Evolutionary conservation across 1,140 invertebrate species (phyloP), one percentile per base, ranked within the genome.

Genomic region (Trichonephila clavipes): DNA sequence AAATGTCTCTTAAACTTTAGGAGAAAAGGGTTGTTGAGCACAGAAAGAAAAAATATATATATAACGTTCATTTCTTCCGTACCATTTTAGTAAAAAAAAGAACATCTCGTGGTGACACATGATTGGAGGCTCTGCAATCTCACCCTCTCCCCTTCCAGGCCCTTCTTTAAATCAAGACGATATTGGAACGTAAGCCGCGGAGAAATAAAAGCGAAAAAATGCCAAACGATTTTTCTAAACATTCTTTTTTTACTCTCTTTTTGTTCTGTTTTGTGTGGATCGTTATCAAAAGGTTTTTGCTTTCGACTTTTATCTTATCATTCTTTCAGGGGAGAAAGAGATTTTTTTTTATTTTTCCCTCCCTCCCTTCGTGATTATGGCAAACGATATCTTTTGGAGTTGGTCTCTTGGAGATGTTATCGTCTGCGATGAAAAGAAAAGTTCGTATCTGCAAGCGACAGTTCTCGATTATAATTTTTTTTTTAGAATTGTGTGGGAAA

Each of bases 221-320:
- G 69, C 69, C 69, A 77, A 77, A 77, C 69, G 69, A 77, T 77
- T 77, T 77, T 72, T 77, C 28, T 77, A 77, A 77, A 34, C 28
- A 34, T 34, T 72, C 16, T 72, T 77, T 77, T n/a, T 77, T 18
- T 62, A 6, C 2, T 62, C 19, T 62, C 19, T 5, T 5, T 62
- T 62, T 24, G 69, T 34, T 77, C 69, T 77, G 69, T 77, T 77
- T 77, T 77, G 69, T 77, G 69, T 77, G 69, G 69, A 77, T 77
- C 69, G 69, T 77, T 77, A 77, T 77, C 69, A 77, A 77, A 77
- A 77, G 69, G 69, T 40, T 77, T 77, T 77, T 77, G 69, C 69
- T 77, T 77, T 77, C 69, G 69, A 77, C 69, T 77, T 77, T 77
- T 77, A 77, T 77, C 69, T 77, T 77, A 77, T 77, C 69, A 34